phyloP scores from a whole-genome alignment of 1,140 invertebrate genomes.

The Drosophila ironensis region DNA sequence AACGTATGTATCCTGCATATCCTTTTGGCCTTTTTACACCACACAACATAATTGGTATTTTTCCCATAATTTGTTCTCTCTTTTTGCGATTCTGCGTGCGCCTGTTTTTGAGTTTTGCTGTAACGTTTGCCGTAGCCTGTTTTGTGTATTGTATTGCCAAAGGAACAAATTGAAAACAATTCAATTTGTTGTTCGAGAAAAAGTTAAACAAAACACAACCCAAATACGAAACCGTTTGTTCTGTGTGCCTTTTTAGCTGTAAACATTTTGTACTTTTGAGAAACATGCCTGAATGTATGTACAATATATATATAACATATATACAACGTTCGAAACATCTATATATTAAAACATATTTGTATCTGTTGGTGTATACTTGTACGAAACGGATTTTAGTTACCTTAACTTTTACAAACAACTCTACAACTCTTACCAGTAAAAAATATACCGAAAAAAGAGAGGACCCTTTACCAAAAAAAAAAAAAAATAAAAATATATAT shows the following conservation, averaged over 20 bases:
- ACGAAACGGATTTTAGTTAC: conserved; percentile 63
- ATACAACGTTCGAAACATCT: too few species aligned
- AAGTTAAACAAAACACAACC: conserved; percentile 17
- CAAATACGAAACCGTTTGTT: conserved; percentile 57
- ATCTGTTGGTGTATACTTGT: conserved; percentile 43
- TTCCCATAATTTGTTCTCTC: conserved; percentile 42
- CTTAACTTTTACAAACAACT: conserved; percentile 51
- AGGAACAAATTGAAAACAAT: conserved; percentile 32
- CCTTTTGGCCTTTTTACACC: conserved; percentile 42
- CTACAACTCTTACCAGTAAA: conserved; percentile 52
- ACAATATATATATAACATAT: conserved; percentile 41
- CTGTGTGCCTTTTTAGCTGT: conserved; percentile 65
- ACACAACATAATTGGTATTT: conserved; percentile 55
- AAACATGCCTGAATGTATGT: conserved; percentile 66
- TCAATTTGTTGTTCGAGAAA: conserved; percentile 33
- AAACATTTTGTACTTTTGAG: conserved; percentile 56
- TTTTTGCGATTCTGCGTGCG: conserved; percentile 56
- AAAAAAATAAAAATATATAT: conserved; percentile 17
- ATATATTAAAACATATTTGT: conserved; percentile 50
- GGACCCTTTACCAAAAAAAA: conserved; percentile 69
- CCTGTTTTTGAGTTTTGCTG: conserved; percentile 46
- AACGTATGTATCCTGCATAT: conserved; percentile 41
- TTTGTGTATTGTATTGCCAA: conserved; percentile 44
- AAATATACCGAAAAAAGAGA: conserved; percentile 61
- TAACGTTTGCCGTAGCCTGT: conserved; percentile 41